Evolutionary conservation across 2,888 invertebrate species (phyloP).

Genomic region (Hipparchia sbordonii): DNA sequence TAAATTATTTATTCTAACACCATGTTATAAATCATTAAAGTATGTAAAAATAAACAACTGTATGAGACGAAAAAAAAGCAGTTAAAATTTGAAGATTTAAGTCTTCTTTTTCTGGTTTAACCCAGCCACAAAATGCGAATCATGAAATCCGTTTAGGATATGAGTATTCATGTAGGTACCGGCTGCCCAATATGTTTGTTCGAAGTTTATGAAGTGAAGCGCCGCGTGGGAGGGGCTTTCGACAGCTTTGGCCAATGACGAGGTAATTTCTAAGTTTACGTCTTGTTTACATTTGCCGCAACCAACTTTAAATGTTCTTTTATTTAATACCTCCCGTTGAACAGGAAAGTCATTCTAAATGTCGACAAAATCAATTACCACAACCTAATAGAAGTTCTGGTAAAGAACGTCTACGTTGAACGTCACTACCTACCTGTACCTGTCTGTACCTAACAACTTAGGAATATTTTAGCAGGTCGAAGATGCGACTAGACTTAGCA

Average conservation of each 20-base stretch:
- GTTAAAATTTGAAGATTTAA: background rate
- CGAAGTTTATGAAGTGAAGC: background rate
- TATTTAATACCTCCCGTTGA: background rate
- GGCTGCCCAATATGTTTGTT: background rate
- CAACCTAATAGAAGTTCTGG: background rate
- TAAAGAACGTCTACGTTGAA: slow-evolving; percentile 4
- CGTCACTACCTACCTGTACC: background rate
- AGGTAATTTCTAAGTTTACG: background rate
- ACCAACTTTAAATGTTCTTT: slow-evolving; percentile 1
- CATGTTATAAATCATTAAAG: no score
- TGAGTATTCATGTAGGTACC: background rate
- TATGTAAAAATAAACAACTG: no score
- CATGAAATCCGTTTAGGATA: background rate
- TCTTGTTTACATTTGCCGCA: slow-evolving; percentile 8
- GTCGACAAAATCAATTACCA: background rate
- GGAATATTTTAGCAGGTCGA: no score
- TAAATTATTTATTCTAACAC: no score
- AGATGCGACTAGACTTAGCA: no score
- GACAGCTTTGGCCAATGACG: background rate
- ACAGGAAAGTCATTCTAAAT: slow-evolving; percentile 14
- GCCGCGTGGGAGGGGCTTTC: slow-evolving; percentile 11
- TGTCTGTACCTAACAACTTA: no score
- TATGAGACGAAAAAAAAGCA: no score
- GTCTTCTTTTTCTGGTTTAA: background rate
- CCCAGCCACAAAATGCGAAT: slow-evolving; percentile 6